Evolutionary conservation across 2,888 invertebrate genomes (phyloP).

Genomic region (Drosophila robusta): DNA sequence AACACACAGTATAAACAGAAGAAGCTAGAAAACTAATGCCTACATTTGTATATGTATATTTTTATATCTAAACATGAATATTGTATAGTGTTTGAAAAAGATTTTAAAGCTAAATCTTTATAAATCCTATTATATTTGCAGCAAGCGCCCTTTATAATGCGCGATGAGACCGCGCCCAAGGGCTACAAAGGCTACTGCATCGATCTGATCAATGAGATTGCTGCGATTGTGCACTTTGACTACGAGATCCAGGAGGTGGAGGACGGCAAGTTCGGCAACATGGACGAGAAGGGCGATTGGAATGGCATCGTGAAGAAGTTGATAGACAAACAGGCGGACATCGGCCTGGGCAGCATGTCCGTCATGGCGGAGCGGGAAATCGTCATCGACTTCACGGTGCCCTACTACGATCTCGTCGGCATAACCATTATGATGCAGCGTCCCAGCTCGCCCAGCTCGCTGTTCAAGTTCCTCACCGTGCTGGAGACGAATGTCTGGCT

Average conservation of each 20-base stretch:
- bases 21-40: no score
- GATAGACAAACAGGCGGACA: constrained; percentile 95
- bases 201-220: constrained; percentile 95
- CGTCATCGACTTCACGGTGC: constrained; percentile 98
- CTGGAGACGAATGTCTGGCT: constrained; percentile 98
- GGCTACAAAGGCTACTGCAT: constrained; percentile 96
- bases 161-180: constrained; percentile 88
- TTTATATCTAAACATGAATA: no score
- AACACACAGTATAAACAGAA: no score
- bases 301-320: constrained; percentile 93
- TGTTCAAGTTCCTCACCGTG: constrained; percentile 98
- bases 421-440: constrained; percentile 98
- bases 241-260: constrained; percentile 93
- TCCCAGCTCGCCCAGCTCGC: constrained; percentile 94
- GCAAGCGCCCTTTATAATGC: constrained; percentile 94
- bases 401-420: constrained; percentile 98
- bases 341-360: constrained; percentile 96
- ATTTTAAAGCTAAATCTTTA: background rate
- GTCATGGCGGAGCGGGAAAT: constrained; percentile 99
- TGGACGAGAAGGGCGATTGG: constrained; percentile 95
- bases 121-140: constrained; percentile 73
- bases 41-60: no score
- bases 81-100: no score
- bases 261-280: constrained; percentile 94
- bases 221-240: constrained; percentile 93